Base-by-base conservation (phyloP, 2,888 invertebrate species). In the Notocelia uddmanniana region DNA sequence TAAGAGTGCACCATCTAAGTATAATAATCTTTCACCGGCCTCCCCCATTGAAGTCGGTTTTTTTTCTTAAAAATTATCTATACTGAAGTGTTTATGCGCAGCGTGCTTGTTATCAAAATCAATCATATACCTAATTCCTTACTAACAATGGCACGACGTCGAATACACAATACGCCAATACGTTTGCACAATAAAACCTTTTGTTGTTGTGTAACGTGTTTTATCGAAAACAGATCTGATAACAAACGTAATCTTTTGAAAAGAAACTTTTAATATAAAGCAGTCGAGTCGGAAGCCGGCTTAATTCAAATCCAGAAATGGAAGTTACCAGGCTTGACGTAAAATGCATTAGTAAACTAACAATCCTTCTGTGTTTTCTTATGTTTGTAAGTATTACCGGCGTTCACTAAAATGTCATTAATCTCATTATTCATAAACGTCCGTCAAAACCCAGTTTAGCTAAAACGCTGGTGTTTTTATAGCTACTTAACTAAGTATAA, bases 191-290 rank as follows among this genome's bases (percentile, higher is more conserved):
- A 67, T 50, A 34, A 52, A 31, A 18, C 21, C 55, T 68, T 69
- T 70, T 74, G 75, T 11, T 60, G 57, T 78, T 77, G 58, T 66
- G 54, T 74, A 77, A 82, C 79, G 81, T 82, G 83, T 69, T 76
- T 69, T 80, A 84, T 83, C 84, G 69, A 72, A 64, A 63, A 45
- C 34, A 18, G 37, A 74, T 75, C 60, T 57, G 19, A 52, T 62
- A 76, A 68, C 52, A 57, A 69, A 57, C 31, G 63, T 64, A 62
- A 69, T 69, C 73, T 31, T 63, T 63, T 13, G 11, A 73, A 66
- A 63, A 64, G 31, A 45, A 73, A 21, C 21, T 52, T 58, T 37
- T 48, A 37, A 58, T 68, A 68, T 69, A 73, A 73, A 62, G 58
- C 68, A 54, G 45, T 34, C 10, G 55, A 18, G 45, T 54, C 45